Evolutionary conservation across 1,140 invertebrate genomes (phyloP).

Genomic region (Drosophila pectinifera): DNA sequence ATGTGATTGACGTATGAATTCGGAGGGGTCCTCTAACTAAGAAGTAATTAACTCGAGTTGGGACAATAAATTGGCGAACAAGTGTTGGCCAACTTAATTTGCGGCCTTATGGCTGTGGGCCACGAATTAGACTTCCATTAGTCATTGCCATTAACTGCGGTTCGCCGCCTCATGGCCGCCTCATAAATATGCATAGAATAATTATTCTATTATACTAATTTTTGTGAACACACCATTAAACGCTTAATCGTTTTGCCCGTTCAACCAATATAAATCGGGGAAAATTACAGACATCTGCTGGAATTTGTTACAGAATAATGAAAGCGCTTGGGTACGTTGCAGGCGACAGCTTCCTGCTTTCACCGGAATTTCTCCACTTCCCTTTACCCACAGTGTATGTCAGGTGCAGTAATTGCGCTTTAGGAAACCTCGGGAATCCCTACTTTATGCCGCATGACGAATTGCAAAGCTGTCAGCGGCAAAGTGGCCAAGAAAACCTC

Average conservation of each 20-base stretch:
- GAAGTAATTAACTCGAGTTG: constrained; percentile 30
- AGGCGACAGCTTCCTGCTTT: constrained; percentile 14
- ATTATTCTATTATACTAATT: constrained; percentile 33
- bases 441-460: not conserved
- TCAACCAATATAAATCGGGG: not conserved
- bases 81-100: constrained; percentile 43
- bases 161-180: constrained; percentile 1
- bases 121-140: constrained; percentile 37
- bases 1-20: not conserved
- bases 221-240: constrained; percentile 27
- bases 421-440: not conserved
- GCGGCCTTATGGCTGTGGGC: constrained; percentile 10
- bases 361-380: not conserved
- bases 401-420: constrained; percentile 25
- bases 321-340: not conserved
- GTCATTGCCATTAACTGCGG: constrained; percentile 28
- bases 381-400: constrained; percentile 4
- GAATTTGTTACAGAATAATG: not conserved
- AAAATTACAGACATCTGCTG: not conserved
- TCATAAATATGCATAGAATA: constrained; percentile 38
- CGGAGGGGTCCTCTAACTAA: not conserved
- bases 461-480: constrained; percentile 10
- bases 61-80: constrained; percentile 20
- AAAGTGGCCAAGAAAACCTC: constrained; percentile 5
- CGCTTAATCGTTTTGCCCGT: constrained; percentile 5